Conservation (phyloP, 2,113 vertebrate genomes). For the Lasiurus cinereus region DNA sequence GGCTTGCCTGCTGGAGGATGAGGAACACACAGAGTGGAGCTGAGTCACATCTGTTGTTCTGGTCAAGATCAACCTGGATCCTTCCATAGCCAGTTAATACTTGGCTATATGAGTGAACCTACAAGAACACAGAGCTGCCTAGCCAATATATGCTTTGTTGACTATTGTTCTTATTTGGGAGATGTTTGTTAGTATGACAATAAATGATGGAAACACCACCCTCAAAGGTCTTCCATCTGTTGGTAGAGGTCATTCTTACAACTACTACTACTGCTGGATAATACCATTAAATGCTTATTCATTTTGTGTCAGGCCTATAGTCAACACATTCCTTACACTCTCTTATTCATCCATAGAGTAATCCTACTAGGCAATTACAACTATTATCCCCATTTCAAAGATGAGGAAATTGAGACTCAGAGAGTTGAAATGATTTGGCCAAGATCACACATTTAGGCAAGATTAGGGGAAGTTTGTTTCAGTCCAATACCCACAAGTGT, state of each 20-base stretch:
- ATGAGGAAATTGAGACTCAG: not conserved
- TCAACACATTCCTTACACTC: not conserved
- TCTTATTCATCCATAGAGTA: not conserved
- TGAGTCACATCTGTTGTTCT: not conserved
- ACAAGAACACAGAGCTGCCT: not conserved
- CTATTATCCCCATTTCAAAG: not conserved
- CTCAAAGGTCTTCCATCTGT: not conserved
- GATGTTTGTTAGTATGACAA: rapidly evolving
- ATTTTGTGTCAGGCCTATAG: not conserved
- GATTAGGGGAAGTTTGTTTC: not conserved
- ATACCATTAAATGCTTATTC: not conserved
- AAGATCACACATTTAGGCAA: not conserved
- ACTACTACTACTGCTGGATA: rapidly evolving
- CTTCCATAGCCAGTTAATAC: not conserved
- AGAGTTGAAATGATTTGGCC: not conserved
- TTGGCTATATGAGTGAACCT: not conserved
- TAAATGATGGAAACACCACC: too few relatives aligned
- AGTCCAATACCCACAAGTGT: not conserved
- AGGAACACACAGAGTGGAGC: not conserved
- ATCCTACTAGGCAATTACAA: not conserved
- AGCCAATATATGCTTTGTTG: too few relatives aligned
- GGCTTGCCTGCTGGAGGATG: too few relatives aligned
- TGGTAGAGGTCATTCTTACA: not conserved
- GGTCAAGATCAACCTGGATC: not conserved
- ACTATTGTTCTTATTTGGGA: rapidly evolving